Base-by-base conservation (phyloP, 2,888 invertebrate species). In the Sinopyrophorus schimmeli region DNA sequence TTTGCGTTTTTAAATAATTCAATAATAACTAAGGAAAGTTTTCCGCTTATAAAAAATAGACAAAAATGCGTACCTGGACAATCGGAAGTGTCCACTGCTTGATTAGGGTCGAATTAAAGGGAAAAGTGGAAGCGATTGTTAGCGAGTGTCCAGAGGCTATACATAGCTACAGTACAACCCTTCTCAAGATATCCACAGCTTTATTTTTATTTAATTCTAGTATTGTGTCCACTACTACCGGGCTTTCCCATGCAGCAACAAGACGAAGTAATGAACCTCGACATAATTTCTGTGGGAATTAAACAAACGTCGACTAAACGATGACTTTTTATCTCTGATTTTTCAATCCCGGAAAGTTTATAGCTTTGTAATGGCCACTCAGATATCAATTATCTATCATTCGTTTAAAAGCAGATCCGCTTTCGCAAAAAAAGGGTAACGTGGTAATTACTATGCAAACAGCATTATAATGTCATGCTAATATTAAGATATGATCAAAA, bases 131-230 rank as follows among this genome's bases (percentile, higher is more conserved):
- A 46, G 43, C 47, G 24, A 51, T 42, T 47, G 47, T 51, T 47
- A 51, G 39, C 50, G 44, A 51, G 31, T 51, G 47, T 46, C 46
- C 51, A 51, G 41, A 51, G 41, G 51, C 46, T 41, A 34, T n/a
- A n/a, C n/a, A n/a, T 39, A 27, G 38, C 35, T 44, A 38, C 32
- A 51, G 12, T 37, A 42, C 42, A 60, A 60, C 59, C 59, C 61
- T 61, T 59, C 58, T 60, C 55, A 58, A 59, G 57, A 59, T 57
- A 44, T 51, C 53, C 44, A 26, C 43, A 44, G 35, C 47, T 51
- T 55, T 52, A 52, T 52, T 55, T 57, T 58, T 56, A 47, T 42
- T 50, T 59, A 57, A 55, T 55, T 55, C 54, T 31, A 42, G 50
- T 47, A 57, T 59, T 59, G 57, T 59, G 53, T 52, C 53, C 54